Conservation (phyloP, 2,113 vertebrate genomes). For the Brienomyrus longianalis region DNA sequence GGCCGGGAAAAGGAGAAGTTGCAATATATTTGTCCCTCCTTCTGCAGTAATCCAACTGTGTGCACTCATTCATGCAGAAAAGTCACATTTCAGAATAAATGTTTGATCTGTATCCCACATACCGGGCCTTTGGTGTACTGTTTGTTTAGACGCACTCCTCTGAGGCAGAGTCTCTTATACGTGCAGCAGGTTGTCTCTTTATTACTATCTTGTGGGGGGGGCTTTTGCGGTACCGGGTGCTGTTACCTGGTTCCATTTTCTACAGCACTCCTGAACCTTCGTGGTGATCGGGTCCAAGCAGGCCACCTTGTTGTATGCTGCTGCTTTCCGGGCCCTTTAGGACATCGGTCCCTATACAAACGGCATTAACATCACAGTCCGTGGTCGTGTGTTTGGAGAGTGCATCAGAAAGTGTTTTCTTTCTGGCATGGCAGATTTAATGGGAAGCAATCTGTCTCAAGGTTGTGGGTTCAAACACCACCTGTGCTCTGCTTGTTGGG, state of each 20-base stretch:
- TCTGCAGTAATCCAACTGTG: conserved; percentile 14
- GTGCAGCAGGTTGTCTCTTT: not conserved
- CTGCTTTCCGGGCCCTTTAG: not conserved
- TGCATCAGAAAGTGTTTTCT: not conserved
- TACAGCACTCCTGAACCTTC: not conserved
- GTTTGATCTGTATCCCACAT: conserved; percentile 11
- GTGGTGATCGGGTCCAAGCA: not conserved
- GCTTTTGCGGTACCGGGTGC: not conserved
- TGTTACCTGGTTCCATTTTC: not conserved
- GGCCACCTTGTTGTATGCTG: not conserved
- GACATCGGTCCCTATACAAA: not conserved
- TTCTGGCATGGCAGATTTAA: not conserved
- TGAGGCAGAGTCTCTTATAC: not conserved
- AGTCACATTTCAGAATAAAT: conserved; percentile 18
- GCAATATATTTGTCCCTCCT: conserved; percentile 11
- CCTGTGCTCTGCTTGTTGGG: not conserved
- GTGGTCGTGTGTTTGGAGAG: not conserved
- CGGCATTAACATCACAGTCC: not conserved
- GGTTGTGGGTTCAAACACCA: not conserved
- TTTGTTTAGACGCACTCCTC: not conserved
- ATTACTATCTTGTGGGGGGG: not conserved
- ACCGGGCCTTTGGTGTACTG: not conserved
- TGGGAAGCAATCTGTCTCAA: not conserved
- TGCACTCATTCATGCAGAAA: conserved; percentile 18
- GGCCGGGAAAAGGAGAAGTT: not conserved